A percentile compares a stretch with the other conserved stretches of the same genome.
Conservation (phyloP, 2,113 vertebrate species). For the Corynorhinus townsendii region DNA sequence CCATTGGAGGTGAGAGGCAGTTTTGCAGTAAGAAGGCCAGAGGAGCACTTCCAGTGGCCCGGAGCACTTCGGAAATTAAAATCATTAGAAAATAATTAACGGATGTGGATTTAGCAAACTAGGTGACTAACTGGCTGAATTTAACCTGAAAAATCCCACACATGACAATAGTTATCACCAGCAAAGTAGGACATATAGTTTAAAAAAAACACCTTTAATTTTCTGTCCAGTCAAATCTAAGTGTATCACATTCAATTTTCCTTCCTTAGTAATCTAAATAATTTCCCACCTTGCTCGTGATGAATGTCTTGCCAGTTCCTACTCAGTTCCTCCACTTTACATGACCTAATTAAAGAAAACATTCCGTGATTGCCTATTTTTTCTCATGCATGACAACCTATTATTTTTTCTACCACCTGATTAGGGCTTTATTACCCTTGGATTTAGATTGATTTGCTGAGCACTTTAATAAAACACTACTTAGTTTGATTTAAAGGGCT, state of each 20-base stretch:
- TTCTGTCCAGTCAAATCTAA: constrained; percentile 83
- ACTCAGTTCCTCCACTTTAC: constrained; percentile 96
- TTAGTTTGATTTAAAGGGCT: constrained; percentile 95
- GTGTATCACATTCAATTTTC: constrained; percentile 86
- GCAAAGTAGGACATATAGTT: constrained; percentile 63
- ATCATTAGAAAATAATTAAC: constrained; percentile 49
- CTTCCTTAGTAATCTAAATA: constrained; percentile 94
- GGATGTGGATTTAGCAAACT: neutral
- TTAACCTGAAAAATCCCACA: constrained; percentile 46
- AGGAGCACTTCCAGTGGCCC: neutral
- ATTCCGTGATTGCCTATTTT: constrained; percentile 99
- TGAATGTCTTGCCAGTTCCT: constrained; percentile 95
- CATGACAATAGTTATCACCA: constrained; percentile 75
- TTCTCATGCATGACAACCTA: constrained; percentile 99
- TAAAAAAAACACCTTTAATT: constrained; percentile 74
- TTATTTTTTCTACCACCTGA: constrained; percentile 99
- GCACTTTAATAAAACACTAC: constrained; percentile 98
- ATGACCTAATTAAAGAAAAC: constrained; percentile 99
- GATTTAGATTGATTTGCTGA: constrained; percentile 99
- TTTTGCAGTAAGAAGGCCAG: neutral
- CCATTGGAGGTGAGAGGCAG: neutral
- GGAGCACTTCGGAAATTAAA: neutral
- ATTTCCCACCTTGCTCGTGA: constrained; percentile 99
- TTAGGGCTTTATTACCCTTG: constrained; percentile 99
- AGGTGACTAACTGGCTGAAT: constrained; percentile 6